These are phyloP conservation scores for Psittacula echo DNA, from an alignment of 2,797 vertebrate species.

Conservation along the genomic window DNA sequence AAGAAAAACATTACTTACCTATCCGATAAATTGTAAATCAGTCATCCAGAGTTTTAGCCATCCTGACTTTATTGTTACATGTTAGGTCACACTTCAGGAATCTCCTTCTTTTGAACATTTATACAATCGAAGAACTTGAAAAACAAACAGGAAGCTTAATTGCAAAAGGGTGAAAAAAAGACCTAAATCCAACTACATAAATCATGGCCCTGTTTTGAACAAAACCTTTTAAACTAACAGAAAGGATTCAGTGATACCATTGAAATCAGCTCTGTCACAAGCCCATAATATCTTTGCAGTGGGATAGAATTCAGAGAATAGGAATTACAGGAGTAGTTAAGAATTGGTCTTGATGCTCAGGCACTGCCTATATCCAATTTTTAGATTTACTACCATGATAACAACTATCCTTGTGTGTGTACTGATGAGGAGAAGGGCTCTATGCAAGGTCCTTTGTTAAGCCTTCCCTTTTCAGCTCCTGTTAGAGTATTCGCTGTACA, in stretches of 20 bases:
- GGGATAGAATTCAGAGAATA: neutral
- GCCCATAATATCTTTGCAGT: neutral
- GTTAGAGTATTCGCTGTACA: neutral
- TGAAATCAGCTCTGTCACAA: neutral
- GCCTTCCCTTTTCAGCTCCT: neutral
- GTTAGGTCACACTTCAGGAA: neutral
- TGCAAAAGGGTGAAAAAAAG: neutral
- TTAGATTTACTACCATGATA: neutral
- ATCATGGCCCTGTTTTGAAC: neutral
- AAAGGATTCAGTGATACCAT: neutral
- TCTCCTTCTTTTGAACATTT: neutral
- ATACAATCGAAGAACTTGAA: neutral
- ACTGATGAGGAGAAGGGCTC: neutral
- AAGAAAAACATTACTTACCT: neutral
- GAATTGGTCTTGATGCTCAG: neutral
- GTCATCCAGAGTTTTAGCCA: neutral
- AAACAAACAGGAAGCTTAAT: neutral
- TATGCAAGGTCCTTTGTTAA: neutral
- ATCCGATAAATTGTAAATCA: neutral
- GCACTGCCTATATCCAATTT: neutral
- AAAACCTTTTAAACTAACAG: slow-evolving; percentile 7
- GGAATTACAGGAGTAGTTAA: neutral
- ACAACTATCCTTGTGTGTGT: neutral
- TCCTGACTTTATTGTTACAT: neutral
- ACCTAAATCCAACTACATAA: neutral